Evolutionary conservation across 64 coral and sea anemone genomes (phyloP).

Genomic region (Pachyseris speciosa): DNA sequence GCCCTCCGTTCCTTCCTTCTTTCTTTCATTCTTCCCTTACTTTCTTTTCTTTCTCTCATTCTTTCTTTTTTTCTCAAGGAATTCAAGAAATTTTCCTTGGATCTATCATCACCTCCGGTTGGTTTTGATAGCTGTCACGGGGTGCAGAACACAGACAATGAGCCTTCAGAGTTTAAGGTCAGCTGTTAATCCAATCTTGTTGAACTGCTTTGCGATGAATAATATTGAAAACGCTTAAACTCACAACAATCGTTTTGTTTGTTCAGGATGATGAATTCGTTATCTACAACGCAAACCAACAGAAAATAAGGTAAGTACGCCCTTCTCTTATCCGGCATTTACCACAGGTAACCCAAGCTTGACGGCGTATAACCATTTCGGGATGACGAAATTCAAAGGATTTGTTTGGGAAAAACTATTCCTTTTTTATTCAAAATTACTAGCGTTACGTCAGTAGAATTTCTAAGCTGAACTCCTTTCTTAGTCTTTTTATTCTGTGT

Average conservation of each 20-base stretch:
- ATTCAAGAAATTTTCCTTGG: slow-evolving; percentile 67
- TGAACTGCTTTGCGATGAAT: background rate
- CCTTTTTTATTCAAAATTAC: too few species aligned
- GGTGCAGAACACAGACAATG: slow-evolving; percentile 23
- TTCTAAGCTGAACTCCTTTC: too few species aligned
- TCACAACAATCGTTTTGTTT: background rate
- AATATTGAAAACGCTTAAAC: too few species aligned
- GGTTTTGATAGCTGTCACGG: slow-evolving; percentile 87
- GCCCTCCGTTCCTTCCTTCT: too few species aligned
- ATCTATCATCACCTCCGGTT: slow-evolving; percentile 66
- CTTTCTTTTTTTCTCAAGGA: slow-evolving; percentile 35
- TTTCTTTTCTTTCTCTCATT: background rate
- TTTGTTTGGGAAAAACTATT: too few species aligned
- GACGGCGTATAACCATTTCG: too few species aligned
- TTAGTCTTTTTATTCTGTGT: too few species aligned
- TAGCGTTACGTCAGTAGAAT: too few species aligned
- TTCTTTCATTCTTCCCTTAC: too few species aligned
- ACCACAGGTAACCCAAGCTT: too few species aligned
- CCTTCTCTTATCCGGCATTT: too few species aligned
- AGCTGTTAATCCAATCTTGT: background rate
- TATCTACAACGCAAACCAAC: slow-evolving; percentile 82
- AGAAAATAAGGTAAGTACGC: slow-evolving; percentile 79
- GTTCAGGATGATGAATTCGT: slow-evolving; percentile 85
- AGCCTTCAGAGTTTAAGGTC: slow-evolving; percentile 86
- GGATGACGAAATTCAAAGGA: too few species aligned